phyloP scores from a whole-genome alignment of 2,113 vertebrate species.

The Herpailurus yagouaroundi region DNA sequence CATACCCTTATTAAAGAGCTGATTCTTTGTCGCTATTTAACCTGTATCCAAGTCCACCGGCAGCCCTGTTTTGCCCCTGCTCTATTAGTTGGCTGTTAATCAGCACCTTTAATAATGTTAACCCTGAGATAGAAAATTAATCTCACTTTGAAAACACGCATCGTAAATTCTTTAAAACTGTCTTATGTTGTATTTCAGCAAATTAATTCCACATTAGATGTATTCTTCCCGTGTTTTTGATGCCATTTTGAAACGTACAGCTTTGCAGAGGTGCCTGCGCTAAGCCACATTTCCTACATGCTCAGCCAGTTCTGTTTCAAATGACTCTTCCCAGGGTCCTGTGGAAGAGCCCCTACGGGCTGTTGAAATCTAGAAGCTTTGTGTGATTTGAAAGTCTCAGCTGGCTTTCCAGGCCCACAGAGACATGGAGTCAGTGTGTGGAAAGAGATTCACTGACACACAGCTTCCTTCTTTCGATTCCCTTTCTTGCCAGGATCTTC shows the following conservation, averaged over 20 bases:
- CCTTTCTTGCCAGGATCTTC: not conserved
- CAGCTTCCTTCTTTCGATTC: not conserved
- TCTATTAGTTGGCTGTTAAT: not conserved
- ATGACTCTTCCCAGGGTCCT: not conserved
- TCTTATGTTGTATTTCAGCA: not conserved
- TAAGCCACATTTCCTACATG: not conserved
- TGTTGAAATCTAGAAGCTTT: slow-evolving; percentile 8
- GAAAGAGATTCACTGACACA: not conserved
- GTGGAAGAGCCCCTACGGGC: not conserved
- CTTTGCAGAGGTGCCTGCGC: not conserved
- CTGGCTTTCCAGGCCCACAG: not conserved
- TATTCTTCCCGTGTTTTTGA: not conserved
- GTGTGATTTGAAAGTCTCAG: not conserved
- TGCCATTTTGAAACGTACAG: not conserved
- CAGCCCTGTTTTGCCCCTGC: not conserved
- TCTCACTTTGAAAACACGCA: slow-evolving; percentile 20
- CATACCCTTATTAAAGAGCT: not conserved
- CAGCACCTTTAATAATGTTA: not conserved
- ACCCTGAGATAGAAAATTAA: slow-evolving; percentile 6
- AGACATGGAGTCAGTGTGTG: not conserved
- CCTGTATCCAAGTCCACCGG: not conserved
- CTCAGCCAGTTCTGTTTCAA: not conserved
- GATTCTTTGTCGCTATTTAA: not conserved
- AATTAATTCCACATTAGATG: not conserved
- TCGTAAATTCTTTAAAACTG: not conserved